phyloP scores from a whole-genome alignment of 2,888 invertebrate species.

The Limnephilus auricula region DNA sequence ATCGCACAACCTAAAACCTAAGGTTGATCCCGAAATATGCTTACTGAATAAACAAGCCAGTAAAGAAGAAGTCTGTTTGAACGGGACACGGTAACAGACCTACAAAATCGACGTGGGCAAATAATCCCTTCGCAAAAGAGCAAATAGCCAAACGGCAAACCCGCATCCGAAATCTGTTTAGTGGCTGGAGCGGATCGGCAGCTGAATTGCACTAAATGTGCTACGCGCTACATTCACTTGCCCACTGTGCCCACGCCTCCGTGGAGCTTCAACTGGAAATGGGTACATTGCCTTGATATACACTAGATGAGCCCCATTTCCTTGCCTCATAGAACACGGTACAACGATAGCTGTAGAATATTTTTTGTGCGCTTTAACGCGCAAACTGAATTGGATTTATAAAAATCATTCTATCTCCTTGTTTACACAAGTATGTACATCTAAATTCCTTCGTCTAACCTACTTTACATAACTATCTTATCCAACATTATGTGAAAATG shows the following conservation, averaged over 20 bases:
- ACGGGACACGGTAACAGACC: constrained; percentile 51
- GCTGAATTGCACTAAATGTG: constrained; percentile 56
- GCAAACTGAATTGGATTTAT: too few species aligned
- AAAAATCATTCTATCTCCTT: too few species aligned
- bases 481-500: too few species aligned
- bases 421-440: too few species aligned
- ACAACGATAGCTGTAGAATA: too few species aligned
- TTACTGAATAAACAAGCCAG: constrained; percentile 46
- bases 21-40: constrained; percentile 53
- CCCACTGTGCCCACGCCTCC: neutral
- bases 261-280: neutral
- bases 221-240: constrained; percentile 40
- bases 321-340: too few species aligned
- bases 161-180: constrained; percentile 54
- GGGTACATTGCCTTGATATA: neutral
- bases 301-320: neutral
- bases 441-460: too few species aligned
- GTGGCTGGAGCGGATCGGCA: constrained; percentile 29
- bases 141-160: constrained; percentile 55
- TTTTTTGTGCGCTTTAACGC: too few species aligned
- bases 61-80: constrained; percentile 53
- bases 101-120: constrained; percentile 51
- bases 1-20: constrained; percentile 31
- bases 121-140: constrained; percentile 59
- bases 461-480: too few species aligned